phyloP scores from a whole-genome alignment of 1,140 invertebrate species.

The Varroa destructor region DNA sequence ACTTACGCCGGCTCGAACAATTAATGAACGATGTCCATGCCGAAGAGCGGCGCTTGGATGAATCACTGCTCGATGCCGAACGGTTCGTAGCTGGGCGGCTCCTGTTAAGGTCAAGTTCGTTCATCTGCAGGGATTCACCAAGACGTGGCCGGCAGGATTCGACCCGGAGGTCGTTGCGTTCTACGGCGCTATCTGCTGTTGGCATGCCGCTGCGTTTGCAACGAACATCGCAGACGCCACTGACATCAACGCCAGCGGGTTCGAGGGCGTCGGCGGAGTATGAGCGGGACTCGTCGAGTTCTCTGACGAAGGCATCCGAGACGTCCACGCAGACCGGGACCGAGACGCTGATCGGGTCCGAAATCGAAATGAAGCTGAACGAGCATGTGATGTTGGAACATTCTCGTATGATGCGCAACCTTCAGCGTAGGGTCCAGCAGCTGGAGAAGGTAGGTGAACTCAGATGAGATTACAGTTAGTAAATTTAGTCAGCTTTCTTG shows the following conservation, averaged over 20 bases:
- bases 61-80: constrained; percentile 11
- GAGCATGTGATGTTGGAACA: constrained; percentile 23
- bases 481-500: no score
- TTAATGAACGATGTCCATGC: not conserved
- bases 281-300: constrained; percentile 26
- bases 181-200: no score
- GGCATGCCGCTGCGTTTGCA: no score
- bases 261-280: constrained; percentile 16
- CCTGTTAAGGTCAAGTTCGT: constrained; percentile 6
- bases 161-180: constrained; percentile 6
- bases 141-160: constrained; percentile 13
- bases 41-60: not conserved
- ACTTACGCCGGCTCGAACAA: constrained; percentile 1
- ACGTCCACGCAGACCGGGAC: constrained; percentile 7
- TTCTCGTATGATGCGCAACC: constrained; percentile 26
- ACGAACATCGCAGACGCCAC: constrained; percentile 9
- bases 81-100: not conserved
- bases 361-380: constrained; percentile 14
- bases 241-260: constrained; percentile 27
- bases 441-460: constrained; percentile 2
- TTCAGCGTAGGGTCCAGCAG: constrained; percentile 25
- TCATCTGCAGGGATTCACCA: constrained; percentile 14
- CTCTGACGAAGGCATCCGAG: constrained; percentile 20
- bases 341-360: constrained; percentile 7
- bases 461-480: no score